phyloP scores from a whole-genome alignment of 2,113 vertebrate species.

The Petroica traversi region DNA sequence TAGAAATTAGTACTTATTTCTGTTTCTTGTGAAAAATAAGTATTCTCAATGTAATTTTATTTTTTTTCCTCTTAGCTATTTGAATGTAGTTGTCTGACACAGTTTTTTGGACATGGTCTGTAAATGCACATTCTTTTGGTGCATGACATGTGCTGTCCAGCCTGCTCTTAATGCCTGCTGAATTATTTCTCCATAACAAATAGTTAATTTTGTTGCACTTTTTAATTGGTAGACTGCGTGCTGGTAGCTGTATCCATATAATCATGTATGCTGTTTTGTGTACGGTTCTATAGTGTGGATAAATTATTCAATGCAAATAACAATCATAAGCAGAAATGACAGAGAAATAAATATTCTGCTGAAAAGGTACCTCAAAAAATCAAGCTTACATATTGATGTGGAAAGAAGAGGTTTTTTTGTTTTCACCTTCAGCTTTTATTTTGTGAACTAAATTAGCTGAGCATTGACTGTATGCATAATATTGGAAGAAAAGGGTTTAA shows the following conservation, averaged over 20 bases:
- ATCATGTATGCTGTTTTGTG: neutral
- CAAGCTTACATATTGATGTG: neutral
- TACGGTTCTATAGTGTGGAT: fast-evolving
- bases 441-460: neutral
- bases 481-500: neutral
- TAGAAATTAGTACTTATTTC: neutral
- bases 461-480: neutral
- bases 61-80: neutral
- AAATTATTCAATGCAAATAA: neutral
- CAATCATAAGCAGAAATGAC: neutral
- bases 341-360: neutral
- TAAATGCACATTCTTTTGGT: neutral
- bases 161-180: neutral
- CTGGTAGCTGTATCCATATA: neutral
- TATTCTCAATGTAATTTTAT: neutral
- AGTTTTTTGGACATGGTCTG: neutral
- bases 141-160: neutral
- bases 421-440: neutral
- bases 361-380: neutral
- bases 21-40: neutral
- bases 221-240: neutral
- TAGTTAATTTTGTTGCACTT: neutral
- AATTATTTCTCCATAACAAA: neutral
- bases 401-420: neutral
- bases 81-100: neutral